Evolutionary conservation across 2,888 invertebrate genomes (phyloP).

Genomic region (Schrankia costaestrigalis): DNA sequence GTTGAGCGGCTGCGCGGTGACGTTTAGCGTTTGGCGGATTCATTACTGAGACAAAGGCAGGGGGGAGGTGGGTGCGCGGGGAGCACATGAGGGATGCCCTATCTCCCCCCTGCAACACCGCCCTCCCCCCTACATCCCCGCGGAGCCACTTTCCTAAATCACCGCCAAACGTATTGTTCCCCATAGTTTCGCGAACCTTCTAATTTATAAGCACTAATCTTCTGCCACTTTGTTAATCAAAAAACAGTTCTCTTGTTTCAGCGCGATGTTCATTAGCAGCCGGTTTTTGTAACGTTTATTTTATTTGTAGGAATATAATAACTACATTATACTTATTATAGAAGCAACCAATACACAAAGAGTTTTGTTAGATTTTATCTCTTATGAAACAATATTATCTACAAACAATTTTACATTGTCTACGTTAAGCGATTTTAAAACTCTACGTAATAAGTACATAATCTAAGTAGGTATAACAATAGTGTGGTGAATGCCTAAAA

Average conservation of each 20-base stretch:
- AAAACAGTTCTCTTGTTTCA: slow-evolving; percentile 17
- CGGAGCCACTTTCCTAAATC: slow-evolving; percentile 76
- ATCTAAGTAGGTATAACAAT: too few species aligned
- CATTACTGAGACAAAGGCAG: slow-evolving; percentile 76
- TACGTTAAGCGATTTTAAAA: too few species aligned
- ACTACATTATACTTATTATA: too few species aligned
- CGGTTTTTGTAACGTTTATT: neutral
- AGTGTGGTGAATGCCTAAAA: too few species aligned
- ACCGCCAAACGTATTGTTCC: slow-evolving; percentile 67
- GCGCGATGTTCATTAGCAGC: slow-evolving; percentile 10
- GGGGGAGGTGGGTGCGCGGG: slow-evolving; percentile 32
- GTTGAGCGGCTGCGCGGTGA: slow-evolving; percentile 68
- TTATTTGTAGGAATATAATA: too few species aligned
- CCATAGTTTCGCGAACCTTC: slow-evolving; percentile 33
- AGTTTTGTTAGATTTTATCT: too few species aligned
- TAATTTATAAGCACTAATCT: slow-evolving; percentile 33
- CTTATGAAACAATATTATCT: too few species aligned
- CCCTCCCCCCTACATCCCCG: slow-evolving; percentile 27
- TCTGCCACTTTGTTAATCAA: slow-evolving; percentile 29
- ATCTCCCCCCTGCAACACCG: slow-evolving; percentile 19
- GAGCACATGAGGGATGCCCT: slow-evolving; percentile 39
- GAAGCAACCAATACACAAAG: too few species aligned
- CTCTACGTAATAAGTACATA: too few species aligned
- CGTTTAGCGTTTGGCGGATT: slow-evolving; percentile 76
- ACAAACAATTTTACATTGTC: too few species aligned